Evolutionary conservation across 2,797 vertebrate genomes (phyloP), one percentile per base, ranked within the genome.

Genomic region (Zalophus californianus): DNA sequence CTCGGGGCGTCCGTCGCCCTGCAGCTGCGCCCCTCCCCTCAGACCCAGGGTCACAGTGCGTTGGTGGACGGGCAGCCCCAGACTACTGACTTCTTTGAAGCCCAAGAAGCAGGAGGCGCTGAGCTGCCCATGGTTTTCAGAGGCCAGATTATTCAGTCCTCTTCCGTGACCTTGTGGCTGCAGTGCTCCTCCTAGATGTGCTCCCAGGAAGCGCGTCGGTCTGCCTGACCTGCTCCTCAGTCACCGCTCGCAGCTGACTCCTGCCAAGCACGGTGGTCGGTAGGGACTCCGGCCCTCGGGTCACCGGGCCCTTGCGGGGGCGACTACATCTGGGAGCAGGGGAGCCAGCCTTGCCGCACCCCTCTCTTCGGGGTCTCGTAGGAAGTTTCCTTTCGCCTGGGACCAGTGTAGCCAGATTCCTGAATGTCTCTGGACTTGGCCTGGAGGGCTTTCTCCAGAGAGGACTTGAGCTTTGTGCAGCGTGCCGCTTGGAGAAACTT

Each of bases 201-300:
- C 35, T 50, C n/a, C 32, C 23, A 1, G 52, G 29, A 32, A 29
- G 7, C 0, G 2, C 5, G 7, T 7, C 20, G 18, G 50, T n/a
- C 16, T 52, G 1, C 23, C 14, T 4, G 25, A 21, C 35, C 29
- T 2, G 27, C 21, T 21, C 29, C 1, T 27, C 44, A 20, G 52
- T 92, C 32, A 48, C 92, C 29, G 32, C 90, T 95, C 20, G 79
- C 88, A 83, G 0, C 32, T 29, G 94, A 84, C 72, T 84, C 77
- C 97, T n/a, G 54, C 78, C 52, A 38, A 75, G 88, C 75, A 90
- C 95, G 85, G 73, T 64, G 96, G 44, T 84, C 94, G 86, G 90
- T 83, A 0, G 84, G 0, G 95, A 93, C 91, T 96, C 95, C 35
- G 4, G 92, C 14, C 44, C 64, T 70, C 41, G 84, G 97, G 20